Base-by-base conservation (phyloP, 2,888 invertebrate genomes). In the Lycaena phlaeas region DNA sequence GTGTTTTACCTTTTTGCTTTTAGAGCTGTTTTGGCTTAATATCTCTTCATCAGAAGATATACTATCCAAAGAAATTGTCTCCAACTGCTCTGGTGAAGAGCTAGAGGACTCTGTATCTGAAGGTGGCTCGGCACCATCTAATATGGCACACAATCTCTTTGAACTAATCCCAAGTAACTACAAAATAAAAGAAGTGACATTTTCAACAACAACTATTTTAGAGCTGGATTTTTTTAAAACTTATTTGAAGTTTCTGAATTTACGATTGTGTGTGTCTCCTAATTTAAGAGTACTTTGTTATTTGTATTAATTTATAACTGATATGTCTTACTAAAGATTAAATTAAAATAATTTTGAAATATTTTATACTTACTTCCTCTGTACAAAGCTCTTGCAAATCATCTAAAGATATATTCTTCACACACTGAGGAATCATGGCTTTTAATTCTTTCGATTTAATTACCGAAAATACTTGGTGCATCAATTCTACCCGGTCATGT, bases 21-120 rank as follows among this genome's bases (percentile, higher is more conserved):
- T 73, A 1, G 56, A 54, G 5, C 61, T 68, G 2, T 49, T 46
- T 25, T 74, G 64, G 27, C 71, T 73, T 1, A 81, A 53, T 11
- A 78, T 63, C 44, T 72, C 79, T 1, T 85, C 85, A 41, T 81
- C 82, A 0, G 88, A 88, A 0, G 88, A 89, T 37, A 89, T 88
- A 61, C 88, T 88, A 54, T 89, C 89, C 43, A 89, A 59, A 0
- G 88, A 88, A 41, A 89, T 87, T 2, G 87, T 87, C 58, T 89
- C 89, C 57, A 73, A 7, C 2, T 48, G 51, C 4, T 70, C 74
- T 0, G 64, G 62, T 0, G 74, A 58, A 0, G 61, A 59, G 43
- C 74, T 74, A 0, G 82, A 81, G 0, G 82, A 78, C 40, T 82
- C 82, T 0, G 85, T 84, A 52, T 85, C 84, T 0, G 82, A 76